phyloP scores from a whole-genome alignment of 1,140 invertebrate genomes.

The Drosophila mayri region DNA sequence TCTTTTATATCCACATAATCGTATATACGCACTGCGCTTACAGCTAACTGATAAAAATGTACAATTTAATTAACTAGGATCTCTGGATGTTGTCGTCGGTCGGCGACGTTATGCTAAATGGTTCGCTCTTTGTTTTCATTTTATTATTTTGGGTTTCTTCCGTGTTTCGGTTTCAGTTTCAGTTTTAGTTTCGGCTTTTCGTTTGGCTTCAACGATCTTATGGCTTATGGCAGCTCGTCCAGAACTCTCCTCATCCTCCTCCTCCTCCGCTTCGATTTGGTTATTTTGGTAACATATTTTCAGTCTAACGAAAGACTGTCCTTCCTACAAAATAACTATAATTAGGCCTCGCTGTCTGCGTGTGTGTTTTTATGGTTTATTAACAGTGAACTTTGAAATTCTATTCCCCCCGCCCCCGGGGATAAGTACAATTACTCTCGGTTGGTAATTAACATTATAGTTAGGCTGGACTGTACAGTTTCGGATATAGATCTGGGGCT shows the following conservation, averaged over 20 bases:
- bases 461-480: constrained; percentile 41
- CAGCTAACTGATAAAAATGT: constrained; percentile 78
- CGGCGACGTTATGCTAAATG: constrained; percentile 29
- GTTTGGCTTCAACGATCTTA: constrained; percentile 48
- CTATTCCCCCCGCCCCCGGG: constrained; percentile 13
- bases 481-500: constrained; percentile 17
- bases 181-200: constrained; percentile 11
- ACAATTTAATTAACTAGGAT: constrained; percentile 83
- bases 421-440: constrained; percentile 49
- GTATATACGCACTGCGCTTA: constrained; percentile 65
- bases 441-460: constrained; percentile 4
- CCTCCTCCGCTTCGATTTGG: constrained; percentile 12
- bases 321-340: constrained; percentile 60
- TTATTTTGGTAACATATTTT: constrained; percentile 34
- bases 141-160: constrained; percentile 27
- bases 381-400: constrained; percentile 77
- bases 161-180: constrained; percentile 15
- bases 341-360: constrained; percentile 51
- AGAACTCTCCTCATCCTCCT: constrained; percentile 27
- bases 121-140: constrained; percentile 29
- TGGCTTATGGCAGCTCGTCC: constrained; percentile 46
- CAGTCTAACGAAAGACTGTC: constrained; percentile 16
- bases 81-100: constrained; percentile 50
- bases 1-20: constrained; percentile 57
- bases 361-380: constrained; percentile 63